Percentiles rank a stretch among this genome's conserved stretches.
phyloP scores from a whole-genome alignment of 2,797 vertebrate genomes.

The Lacerta viridis region DNA sequence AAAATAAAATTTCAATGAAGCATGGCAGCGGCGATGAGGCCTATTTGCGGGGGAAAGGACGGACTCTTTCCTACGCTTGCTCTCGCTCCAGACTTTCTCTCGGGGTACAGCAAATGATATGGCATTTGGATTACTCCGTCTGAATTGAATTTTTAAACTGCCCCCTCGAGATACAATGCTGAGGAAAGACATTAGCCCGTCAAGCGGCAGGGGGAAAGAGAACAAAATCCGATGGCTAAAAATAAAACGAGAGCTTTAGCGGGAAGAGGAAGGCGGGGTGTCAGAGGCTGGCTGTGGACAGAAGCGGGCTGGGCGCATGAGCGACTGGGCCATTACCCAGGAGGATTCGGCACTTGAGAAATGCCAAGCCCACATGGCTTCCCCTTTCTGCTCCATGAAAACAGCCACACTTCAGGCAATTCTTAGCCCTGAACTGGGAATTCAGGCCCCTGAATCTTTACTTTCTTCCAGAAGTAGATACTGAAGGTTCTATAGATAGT shows the following conservation, averaged over 20 bases:
- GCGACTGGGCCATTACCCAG: neutral
- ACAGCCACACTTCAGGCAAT: neutral
- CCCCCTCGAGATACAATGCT: neutral
- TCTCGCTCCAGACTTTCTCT: constrained; percentile 42
- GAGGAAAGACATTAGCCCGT: neutral
- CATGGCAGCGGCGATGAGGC: neutral
- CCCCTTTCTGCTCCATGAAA: neutral
- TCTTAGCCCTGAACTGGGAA: neutral
- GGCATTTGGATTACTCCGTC: neutral
- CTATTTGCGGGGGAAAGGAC: constrained; percentile 1
- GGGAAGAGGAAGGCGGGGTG: neutral
- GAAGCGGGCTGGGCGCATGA: neutral
- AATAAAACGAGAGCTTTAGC: neutral
- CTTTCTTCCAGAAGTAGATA: neutral
- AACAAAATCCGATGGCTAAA: rapidly evolving
- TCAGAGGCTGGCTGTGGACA: constrained; percentile 76
- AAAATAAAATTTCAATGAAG: constrained; percentile 26
- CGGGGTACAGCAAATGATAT: rapidly evolving
- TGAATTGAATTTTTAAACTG: constrained; percentile 58
- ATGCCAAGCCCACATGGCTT: neutral
- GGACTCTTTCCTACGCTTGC: rapidly evolving
- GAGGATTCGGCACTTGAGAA: neutral
- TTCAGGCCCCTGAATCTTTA: neutral
- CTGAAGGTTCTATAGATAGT: neutral
- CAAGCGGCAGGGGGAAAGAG: constrained; percentile 1